Evolutionary conservation across 2,113 vertebrate species (phyloP).

Genomic region (Oreochromis tanganicae): DNA sequence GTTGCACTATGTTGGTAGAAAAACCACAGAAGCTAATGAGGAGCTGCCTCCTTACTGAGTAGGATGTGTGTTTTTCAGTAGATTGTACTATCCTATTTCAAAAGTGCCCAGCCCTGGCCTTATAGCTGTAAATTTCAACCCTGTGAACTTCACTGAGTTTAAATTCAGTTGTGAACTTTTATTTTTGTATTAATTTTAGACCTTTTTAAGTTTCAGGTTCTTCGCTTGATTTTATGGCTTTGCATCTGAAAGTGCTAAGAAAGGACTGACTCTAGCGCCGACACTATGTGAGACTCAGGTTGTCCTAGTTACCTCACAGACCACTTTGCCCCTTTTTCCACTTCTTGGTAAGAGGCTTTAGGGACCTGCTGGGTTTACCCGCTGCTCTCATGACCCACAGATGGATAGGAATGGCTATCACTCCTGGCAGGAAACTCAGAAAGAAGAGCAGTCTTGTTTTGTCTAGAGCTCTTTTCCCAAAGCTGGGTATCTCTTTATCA

Average conservation of each 20-base stretch:
- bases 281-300: not conserved
- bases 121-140: not conserved
- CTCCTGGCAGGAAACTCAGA: slow-evolving; percentile 4
- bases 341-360: not conserved
- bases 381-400: slow-evolving; percentile 30
- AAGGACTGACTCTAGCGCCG: not conserved
- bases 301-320: not conserved
- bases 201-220: not conserved
- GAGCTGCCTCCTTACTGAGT: not conserved
- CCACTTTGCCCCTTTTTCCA: not conserved
- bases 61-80: not conserved
- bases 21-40: not conserved
- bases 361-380: not conserved
- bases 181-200: not conserved
- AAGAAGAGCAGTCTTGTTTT: slow-evolving; percentile 58
- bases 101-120: not conserved
- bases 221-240: not conserved
- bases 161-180: not conserved
- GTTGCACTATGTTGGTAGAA: not conserved
- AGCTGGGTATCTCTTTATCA: slow-evolving; percentile 63
- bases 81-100: not conserved
- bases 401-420: slow-evolving; percentile 42
- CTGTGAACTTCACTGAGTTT: too few species aligned
- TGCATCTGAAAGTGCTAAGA: not conserved
- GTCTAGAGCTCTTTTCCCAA: slow-evolving; percentile 56